Conservation (phyloP, 2,113 vertebrate species). For the Taurulus bubalis region DNA sequence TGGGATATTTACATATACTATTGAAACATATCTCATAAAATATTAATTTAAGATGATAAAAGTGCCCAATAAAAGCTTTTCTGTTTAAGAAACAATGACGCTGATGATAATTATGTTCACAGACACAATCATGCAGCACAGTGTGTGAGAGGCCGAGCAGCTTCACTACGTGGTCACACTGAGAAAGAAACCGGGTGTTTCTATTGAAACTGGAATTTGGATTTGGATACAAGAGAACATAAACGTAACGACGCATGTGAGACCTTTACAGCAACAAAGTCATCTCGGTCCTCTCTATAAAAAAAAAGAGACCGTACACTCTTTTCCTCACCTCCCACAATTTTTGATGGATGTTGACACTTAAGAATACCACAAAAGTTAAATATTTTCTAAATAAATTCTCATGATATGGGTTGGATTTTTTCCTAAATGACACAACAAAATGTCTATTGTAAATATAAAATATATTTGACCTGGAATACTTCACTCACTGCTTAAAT, state of each 20-base stretch:
- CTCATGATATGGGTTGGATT: not conserved
- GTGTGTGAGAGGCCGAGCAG: not conserved
- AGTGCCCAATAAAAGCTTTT: not conserved
- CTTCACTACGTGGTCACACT: slow-evolving; percentile 3
- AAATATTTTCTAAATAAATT: slow-evolving; percentile 1
- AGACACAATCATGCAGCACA: slow-evolving; percentile 28
- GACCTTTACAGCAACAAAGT: slow-evolving; percentile 30
- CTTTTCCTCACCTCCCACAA: slow-evolving; percentile 12
- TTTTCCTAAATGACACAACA: not conserved
- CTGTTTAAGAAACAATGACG: slow-evolving; percentile 4
- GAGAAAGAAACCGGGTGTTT: slow-evolving; percentile 24
- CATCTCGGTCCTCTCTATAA: not conserved
- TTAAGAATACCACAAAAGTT: slow-evolving; percentile 6
- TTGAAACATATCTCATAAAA: slow-evolving; percentile 7
- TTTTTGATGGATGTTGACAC: not conserved
- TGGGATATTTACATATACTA: not conserved
- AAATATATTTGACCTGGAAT: slow-evolving; percentile 41
- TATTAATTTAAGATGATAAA: slow-evolving; percentile 1
- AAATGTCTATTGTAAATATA: slow-evolving; percentile 7
- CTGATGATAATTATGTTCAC: slow-evolving; percentile 5
- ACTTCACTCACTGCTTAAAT: slow-evolving; percentile 38
- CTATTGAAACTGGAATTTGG: not conserved
- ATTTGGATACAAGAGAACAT: not conserved
- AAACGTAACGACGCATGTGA: slow-evolving; percentile 7
- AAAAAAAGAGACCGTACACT: slow-evolving; percentile 1